These are phyloP conservation scores for Cecropterus lyciades DNA, from an alignment of 1,140 invertebrate species.

Conservation along the genomic window DNA sequence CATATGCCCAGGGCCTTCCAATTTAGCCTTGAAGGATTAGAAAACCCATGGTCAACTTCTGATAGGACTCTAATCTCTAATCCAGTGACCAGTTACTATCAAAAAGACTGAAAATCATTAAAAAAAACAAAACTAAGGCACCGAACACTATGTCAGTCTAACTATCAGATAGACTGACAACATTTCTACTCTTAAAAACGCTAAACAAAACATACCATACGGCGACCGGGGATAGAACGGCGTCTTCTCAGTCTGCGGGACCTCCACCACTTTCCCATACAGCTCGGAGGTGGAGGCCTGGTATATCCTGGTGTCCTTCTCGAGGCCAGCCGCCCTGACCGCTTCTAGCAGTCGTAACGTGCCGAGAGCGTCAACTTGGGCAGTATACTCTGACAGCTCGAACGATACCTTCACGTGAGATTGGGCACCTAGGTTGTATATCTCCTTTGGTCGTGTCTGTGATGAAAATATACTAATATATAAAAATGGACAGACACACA, in stretches of 20 bases:
- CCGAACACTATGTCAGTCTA: no score
- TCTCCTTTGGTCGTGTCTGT: constrained; percentile 94
- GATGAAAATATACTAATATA: background rate
- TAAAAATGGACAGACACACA: no score
- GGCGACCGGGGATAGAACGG: constrained; percentile 99
- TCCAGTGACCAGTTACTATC: no score
- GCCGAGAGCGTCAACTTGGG: constrained; percentile 98
- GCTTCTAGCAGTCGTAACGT: constrained; percentile 98
- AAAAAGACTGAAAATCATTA: no score
- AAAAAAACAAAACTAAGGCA: no score
- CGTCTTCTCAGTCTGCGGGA: constrained; percentile 98
- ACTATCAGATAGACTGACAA: no score
- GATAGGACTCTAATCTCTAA: no score
- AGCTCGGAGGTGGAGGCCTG: constrained; percentile 99
- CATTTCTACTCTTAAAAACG: no score
- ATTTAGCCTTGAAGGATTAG: no score
- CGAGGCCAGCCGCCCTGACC: constrained; percentile 95
- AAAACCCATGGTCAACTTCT: no score
- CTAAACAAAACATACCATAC: constrained; percentile 92
- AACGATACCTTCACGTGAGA: constrained; percentile 99
- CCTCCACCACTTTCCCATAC: constrained; percentile 98
- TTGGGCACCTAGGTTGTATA: constrained; percentile 99
- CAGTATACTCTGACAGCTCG: constrained; percentile 99
- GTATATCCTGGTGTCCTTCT: constrained; percentile 96
- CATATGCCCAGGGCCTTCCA: no score